Evolutionary conservation across 1,140 invertebrate species (phyloP).

Genomic region (Cataglyphis hispanica): DNA sequence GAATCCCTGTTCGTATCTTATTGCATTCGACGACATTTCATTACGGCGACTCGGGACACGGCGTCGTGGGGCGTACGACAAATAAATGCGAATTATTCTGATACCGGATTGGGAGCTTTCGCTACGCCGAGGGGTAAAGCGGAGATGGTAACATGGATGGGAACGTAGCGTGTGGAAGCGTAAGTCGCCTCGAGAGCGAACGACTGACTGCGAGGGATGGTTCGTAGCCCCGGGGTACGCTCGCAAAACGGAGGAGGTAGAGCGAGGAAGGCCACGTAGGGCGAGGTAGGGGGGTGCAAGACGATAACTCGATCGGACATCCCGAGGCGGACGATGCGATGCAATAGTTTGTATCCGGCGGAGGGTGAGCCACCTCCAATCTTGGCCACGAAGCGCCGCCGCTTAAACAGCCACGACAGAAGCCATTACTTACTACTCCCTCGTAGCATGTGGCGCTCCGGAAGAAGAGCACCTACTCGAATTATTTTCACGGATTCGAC

Average conservation of each 20-base stretch:
- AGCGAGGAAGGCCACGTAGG: conserved; percentile 27
- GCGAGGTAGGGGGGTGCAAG: conserved; percentile 36
- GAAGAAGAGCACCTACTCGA: conserved; percentile 72
- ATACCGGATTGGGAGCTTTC: conserved; percentile 67
- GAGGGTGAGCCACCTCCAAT: conserved; percentile 80
- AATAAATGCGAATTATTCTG: conserved; percentile 78
- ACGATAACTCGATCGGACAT: conserved; percentile 81
- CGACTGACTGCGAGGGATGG: conserved; percentile 64
- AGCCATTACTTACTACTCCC: conserved; percentile 78
- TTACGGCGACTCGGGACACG: conserved; percentile 70
- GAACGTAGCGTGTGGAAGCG: conserved; percentile 5
- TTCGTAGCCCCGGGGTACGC: conserved; percentile 68
- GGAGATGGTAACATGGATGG: neutral
- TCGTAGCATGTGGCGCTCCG: conserved; percentile 63
- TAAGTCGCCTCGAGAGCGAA: conserved; percentile 67
- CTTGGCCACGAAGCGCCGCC: conserved; percentile 73
- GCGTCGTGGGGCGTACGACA: conserved; percentile 44
- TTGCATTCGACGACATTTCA: conserved; percentile 77
- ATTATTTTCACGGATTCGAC: conserved; percentile 77
- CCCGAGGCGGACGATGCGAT: conserved; percentile 77
- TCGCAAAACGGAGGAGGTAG: conserved; percentile 60
- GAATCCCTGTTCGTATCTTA: conserved; percentile 66
- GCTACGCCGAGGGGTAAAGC: neutral
- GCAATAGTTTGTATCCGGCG: conserved; percentile 79
- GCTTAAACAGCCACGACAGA: conserved; percentile 81